Base-by-base conservation (phyloP, 35 echinoderm and acorn worm genomes). In the Eucidaris tribuloides region DNA sequence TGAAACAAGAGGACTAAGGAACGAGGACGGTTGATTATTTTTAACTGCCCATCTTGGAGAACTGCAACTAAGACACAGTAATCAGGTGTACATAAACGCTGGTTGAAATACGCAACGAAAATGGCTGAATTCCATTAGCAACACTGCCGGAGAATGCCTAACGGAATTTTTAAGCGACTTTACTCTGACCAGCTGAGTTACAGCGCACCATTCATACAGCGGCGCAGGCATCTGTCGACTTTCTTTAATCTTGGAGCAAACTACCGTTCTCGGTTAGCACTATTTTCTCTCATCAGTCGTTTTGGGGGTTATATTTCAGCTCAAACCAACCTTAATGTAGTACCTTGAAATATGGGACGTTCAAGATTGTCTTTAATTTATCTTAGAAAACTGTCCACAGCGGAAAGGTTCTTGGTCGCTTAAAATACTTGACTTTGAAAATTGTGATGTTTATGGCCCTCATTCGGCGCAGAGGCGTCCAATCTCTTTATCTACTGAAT, bases 301-400 rank as follows among this genome's bases (percentile, higher is more conserved):
- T 96, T 96, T 59, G 65, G 87, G 64, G 52, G 93, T 88, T 14
- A 71, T 87, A 2, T 96, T 65, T 68, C 78, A 83, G 7, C 32
- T 77, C n/a, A 7, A 46, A 44, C 81, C 93, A 20, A 82, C 88
- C 11, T 44, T 68, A 18, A 64, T 64, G 33, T 22, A 79, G 38
- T 96, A 87, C 39, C 31, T 25, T 14, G 52, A 50, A 27, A 85
- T 92, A 30, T 92, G 89, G 89, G 83, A 92, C 43, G 79, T 92
- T 92, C 20, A 77, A 77, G 18, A 81, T 45, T 56, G 83, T 86
- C 33, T 80, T 92, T 28, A 71, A 78, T 28, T n/a, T 86, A 92
- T 41, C 63, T 92, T 14, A 28, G 66, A 15, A 77, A 33, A 24
- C 76, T 92, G 7, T 44, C 76, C 33, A 65, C 62, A 42, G 77